Percentiles rank a stretch among this genome's conserved stretches.
Evolutionary conservation across 2,888 invertebrate species (phyloP).

Genomic region (Leucozona laternaria): DNA sequence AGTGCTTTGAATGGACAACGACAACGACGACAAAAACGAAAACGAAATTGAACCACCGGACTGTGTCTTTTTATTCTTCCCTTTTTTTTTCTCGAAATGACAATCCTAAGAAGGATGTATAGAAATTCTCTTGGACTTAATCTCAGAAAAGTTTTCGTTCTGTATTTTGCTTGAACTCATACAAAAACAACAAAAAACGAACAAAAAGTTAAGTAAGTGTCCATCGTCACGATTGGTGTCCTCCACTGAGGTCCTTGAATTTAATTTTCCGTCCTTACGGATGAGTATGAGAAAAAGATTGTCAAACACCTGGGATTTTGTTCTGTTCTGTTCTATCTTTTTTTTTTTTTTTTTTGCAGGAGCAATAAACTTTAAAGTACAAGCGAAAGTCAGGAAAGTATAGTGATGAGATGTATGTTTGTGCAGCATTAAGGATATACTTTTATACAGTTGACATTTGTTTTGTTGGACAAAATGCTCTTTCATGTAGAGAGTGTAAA

Average conservation of each 20-base stretch:
- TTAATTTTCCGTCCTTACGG: slow-evolving; percentile 41
- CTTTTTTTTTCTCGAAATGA: background rate
- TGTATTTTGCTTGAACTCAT: background rate
- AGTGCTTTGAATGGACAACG: slow-evolving; percentile 48
- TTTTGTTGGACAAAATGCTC: background rate
- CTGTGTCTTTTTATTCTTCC: slow-evolving; percentile 28
- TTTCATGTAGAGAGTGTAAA: background rate
- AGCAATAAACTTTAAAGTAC: slow-evolving; percentile 31
- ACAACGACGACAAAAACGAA: slow-evolving; percentile 10
- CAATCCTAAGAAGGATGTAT: slow-evolving; percentile 19
- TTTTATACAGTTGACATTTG: background rate
- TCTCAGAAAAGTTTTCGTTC: slow-evolving; percentile 44
- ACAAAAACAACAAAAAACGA: background rate
- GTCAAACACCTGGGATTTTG: slow-evolving; percentile 52
- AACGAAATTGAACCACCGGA: slow-evolving; percentile 29
- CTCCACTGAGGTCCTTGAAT: slow-evolving; percentile 47
- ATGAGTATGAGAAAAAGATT: slow-evolving; percentile 14
- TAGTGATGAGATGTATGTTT: background rate
- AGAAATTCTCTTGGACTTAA: slow-evolving; percentile 46
- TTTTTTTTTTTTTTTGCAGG: background rate
- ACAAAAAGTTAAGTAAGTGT: slow-evolving; percentile 28
- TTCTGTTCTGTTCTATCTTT: too few species aligned
- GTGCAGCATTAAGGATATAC: background rate
- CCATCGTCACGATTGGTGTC: slow-evolving; percentile 37
- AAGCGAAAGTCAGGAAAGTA: slow-evolving; percentile 13